Conservation (phyloP, 2,888 invertebrate species). For the Crematogaster levior region DNA sequence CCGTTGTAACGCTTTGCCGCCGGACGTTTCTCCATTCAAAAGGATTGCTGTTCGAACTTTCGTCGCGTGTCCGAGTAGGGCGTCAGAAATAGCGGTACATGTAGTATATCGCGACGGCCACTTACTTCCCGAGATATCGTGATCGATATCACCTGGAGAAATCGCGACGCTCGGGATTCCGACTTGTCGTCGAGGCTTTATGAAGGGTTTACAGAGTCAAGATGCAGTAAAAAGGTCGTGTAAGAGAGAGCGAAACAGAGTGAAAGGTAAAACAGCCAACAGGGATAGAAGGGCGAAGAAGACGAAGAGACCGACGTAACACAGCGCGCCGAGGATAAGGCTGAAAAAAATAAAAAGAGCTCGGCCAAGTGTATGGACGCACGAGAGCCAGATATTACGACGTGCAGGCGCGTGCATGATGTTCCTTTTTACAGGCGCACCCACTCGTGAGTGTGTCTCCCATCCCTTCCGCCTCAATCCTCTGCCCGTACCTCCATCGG, state of each 20-base stretch:
- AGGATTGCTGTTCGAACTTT: background rate
- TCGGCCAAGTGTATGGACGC: slow-evolving; percentile 64
- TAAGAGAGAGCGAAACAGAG: slow-evolving; percentile 4
- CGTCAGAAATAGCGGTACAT: slow-evolving; percentile 30
- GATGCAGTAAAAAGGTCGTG: slow-evolving; percentile 58
- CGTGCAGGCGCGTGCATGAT: slow-evolving; percentile 76
- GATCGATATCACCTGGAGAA: slow-evolving; percentile 69
- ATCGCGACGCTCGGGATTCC: slow-evolving; percentile 67
- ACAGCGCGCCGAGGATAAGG: slow-evolving; percentile 47
- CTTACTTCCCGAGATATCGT: slow-evolving; percentile 58
- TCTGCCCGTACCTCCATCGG: background rate
- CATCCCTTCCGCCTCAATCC: background rate
- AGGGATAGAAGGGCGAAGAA: slow-evolving; percentile 4
- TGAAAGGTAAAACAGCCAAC: background rate
- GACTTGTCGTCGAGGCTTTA: slow-evolving; percentile 68
- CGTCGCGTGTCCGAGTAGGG: background rate
- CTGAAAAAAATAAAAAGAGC: slow-evolving; percentile 62
- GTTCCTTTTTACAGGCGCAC: slow-evolving; percentile 78
- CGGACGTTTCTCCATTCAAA: background rate
- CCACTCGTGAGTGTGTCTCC: slow-evolving; percentile 62
- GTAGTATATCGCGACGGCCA: slow-evolving; percentile 41
- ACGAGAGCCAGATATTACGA: slow-evolving; percentile 74
- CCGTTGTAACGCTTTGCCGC: background rate
- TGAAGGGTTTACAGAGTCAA: slow-evolving; percentile 69
- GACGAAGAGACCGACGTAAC: slow-evolving; percentile 12